These are phyloP conservation scores for Pempheris klunzingeri DNA, from an alignment of 2,797 vertebrate species.

Conservation along the genomic window DNA sequence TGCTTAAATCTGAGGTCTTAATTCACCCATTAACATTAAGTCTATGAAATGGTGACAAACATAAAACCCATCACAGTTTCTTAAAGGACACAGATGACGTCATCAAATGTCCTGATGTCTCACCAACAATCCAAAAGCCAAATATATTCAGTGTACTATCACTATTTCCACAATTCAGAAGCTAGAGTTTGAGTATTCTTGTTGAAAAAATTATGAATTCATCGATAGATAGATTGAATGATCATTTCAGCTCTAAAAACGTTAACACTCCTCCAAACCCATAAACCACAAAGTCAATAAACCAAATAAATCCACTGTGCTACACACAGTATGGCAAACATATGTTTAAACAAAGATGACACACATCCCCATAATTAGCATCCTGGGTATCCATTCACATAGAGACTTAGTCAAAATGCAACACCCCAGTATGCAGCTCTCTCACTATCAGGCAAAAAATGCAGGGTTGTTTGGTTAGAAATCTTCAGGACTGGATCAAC, in stretches of 20 bases:
- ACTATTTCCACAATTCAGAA: not conserved
- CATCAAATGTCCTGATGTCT: not conserved
- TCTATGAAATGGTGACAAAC: not conserved
- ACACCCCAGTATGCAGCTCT: not conserved
- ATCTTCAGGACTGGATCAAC: not conserved
- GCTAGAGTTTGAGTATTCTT: not conserved
- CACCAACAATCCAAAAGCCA: not conserved
- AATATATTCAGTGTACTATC: not conserved
- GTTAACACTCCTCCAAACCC: not conserved
- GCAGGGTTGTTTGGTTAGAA: not conserved
- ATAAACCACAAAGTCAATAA: not conserved
- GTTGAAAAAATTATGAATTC: no score
- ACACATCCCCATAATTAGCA: constrained; percentile 7
- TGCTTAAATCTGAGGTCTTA: not conserved
- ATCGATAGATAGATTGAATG: no score
- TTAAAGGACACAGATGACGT: not conserved
- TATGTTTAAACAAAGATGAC: constrained; percentile 1
- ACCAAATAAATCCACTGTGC: not conserved
- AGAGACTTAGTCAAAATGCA: constrained; percentile 5
- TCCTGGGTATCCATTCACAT: not conserved
- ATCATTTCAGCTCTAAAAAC: not conserved
- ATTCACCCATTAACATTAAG: not conserved
- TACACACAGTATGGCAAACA: not conserved
- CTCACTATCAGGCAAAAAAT: not conserved
- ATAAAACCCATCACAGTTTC: not conserved